Evolutionary conservation across 2,888 invertebrate genomes (phyloP).

Genomic region (Sminthurinus aureus): DNA sequence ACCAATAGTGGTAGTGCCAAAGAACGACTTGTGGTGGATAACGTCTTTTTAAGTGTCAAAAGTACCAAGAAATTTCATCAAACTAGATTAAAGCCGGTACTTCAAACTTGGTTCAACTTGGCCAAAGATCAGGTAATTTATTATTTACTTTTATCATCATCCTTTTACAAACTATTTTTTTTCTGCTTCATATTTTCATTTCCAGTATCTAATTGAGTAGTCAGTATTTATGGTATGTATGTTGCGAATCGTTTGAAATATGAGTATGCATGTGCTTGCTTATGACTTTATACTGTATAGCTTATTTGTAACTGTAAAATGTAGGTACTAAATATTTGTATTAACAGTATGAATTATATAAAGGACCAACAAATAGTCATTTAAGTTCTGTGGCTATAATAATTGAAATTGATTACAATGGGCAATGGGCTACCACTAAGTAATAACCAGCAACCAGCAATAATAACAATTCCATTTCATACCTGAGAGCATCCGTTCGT

Average conservation of each 20-base stretch:
- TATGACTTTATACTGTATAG: too few species aligned
- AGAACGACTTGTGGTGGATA: constrained; percentile 67
- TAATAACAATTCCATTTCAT: not conserved
- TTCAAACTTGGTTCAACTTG: constrained; percentile 94
- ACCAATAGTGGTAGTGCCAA: constrained; percentile 16
- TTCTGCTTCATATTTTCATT: too few species aligned
- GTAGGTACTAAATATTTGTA: too few species aligned
- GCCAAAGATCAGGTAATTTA: constrained; percentile 84
- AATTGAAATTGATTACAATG: not conserved
- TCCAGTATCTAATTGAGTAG: too few species aligned
- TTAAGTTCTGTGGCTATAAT: not conserved
- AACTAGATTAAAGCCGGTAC: constrained; percentile 82
- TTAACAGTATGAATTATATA: too few species aligned
- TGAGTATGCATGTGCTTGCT: too few species aligned
- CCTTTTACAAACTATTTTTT: too few species aligned
- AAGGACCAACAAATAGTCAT: too few species aligned
- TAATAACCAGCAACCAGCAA: not conserved
- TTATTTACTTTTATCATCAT: too few species aligned
- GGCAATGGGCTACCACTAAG: not conserved
- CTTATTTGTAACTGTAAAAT: too few species aligned
- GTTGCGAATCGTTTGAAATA: too few species aligned
- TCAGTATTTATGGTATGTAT: too few species aligned
- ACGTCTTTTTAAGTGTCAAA: constrained; percentile 95
- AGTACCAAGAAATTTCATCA: constrained; percentile 89
- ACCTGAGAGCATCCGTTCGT: not conserved